Conservation (phyloP, 2,888 invertebrate species). For the Ochropleura leucogaster region DNA sequence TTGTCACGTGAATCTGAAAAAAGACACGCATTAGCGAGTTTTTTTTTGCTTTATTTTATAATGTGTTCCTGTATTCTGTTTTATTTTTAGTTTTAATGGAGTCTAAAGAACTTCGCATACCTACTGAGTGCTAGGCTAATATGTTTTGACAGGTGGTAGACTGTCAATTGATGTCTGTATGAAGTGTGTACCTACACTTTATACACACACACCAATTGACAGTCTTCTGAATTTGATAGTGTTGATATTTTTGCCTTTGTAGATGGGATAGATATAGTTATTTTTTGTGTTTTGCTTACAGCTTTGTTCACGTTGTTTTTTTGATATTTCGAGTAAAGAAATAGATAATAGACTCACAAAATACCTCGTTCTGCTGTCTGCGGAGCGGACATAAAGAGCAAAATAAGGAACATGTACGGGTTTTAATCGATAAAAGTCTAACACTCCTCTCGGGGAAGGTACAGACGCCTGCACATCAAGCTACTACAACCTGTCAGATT, state of each 20-base stretch:
- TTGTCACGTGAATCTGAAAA: slow-evolving; percentile 42
- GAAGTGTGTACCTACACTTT: background rate
- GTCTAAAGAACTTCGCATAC: slow-evolving; percentile 2
- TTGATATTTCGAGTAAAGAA: background rate
- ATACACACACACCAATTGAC: too few species aligned
- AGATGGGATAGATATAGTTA: background rate
- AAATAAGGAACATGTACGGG: too few species aligned
- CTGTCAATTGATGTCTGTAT: background rate
- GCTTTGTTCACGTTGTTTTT: background rate
- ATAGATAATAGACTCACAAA: too few species aligned
- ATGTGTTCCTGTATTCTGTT: slow-evolving; percentile 27
- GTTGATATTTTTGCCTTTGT: background rate
- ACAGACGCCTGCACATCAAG: too few species aligned
- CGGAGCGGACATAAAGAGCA: too few species aligned
- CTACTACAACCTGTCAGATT: too few species aligned
- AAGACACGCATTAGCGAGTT: slow-evolving; percentile 29
- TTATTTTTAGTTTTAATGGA: slow-evolving; percentile 26
- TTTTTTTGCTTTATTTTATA: slow-evolving; percentile 16
- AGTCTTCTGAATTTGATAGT: slow-evolving; percentile 4
- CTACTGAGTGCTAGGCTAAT: background rate
- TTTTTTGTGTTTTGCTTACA: background rate
- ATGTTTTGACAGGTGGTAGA: slow-evolving; percentile 14
- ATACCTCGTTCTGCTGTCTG: too few species aligned
- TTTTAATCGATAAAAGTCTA: too few species aligned
- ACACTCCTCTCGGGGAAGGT: too few species aligned